Evolutionary conservation across 2,113 vertebrate genomes (phyloP).

Genomic region (Mohoua ochrocephala): DNA sequence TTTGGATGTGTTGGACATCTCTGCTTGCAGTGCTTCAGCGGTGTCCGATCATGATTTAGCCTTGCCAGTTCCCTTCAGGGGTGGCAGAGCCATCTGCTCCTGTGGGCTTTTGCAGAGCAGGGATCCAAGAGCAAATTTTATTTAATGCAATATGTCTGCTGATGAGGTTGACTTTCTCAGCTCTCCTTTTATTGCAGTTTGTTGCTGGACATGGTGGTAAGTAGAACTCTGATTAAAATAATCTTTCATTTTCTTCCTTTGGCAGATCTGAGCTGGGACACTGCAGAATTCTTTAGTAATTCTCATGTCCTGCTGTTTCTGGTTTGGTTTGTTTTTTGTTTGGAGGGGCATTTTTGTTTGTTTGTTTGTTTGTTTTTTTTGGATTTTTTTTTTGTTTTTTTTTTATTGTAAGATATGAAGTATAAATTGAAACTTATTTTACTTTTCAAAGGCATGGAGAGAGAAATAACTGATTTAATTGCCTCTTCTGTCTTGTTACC

Average conservation of each 20-base stretch:
- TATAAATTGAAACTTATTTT: background rate
- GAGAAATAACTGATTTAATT: background rate
- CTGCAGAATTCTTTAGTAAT: background rate
- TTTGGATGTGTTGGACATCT: background rate
- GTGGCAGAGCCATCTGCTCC: constrained; percentile 49
- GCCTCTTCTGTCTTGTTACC: background rate
- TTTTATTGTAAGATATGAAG: background rate
- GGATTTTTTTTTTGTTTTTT: background rate
- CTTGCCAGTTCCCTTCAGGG: constrained; percentile 50
- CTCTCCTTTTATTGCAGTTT: constrained; percentile 14
- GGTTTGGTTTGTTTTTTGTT: background rate
- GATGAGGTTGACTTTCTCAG: constrained; percentile 38
- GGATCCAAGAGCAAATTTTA: constrained; percentile 45
- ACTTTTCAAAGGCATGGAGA: background rate
- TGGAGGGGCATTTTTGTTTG: no score
- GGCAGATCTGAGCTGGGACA: background rate
- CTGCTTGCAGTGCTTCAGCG: background rate
- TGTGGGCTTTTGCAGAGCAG: constrained; percentile 36
- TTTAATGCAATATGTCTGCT: constrained; percentile 34
- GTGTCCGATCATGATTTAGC: background rate
- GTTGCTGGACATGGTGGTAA: constrained; percentile 34
- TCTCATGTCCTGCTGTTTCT: background rate
- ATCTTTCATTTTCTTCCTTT: constrained; percentile 2
- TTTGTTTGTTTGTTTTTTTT: no score
- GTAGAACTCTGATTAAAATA: constrained; percentile 39